A percentile compares a stretch with the other conserved stretches of the same genome.
Evolutionary conservation across 2,797 vertebrate species (phyloP).

Genomic region (Pogonophryne albipinna): DNA sequence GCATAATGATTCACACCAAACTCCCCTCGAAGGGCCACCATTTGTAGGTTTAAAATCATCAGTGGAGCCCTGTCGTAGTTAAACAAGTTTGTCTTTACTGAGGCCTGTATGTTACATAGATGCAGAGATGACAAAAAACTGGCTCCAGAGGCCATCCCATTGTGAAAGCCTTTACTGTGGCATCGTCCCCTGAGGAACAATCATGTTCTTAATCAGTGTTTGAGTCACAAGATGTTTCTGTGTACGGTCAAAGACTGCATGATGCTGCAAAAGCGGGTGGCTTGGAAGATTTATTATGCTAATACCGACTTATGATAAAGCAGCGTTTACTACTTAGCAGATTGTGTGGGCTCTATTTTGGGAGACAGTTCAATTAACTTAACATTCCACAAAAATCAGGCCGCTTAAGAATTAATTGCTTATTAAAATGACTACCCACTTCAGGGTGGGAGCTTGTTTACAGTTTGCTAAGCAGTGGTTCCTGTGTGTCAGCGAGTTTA

Average conservation of each 20-base stretch:
- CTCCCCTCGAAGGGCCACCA: conserved; percentile 77
- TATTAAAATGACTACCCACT: conserved; percentile 78
- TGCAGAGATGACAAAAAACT: conserved; percentile 24
- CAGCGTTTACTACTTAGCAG: conserved; percentile 58
- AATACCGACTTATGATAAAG: conserved; percentile 64
- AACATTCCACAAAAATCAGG: conserved; percentile 73
- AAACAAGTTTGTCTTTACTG: conserved; percentile 61
- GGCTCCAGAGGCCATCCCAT: conserved; percentile 32
- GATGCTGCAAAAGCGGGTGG: conserved; percentile 49
- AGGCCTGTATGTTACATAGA: conserved; percentile 34
- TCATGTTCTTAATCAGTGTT: conserved; percentile 49
- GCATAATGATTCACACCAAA: conserved; percentile 83
- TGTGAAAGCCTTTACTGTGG: conserved; percentile 46
- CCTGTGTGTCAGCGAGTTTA: conserved; percentile 63
- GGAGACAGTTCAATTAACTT: conserved; percentile 78
- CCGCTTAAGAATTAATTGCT: conserved; percentile 80
- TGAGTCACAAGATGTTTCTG: conserved; percentile 49
- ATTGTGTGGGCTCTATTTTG: conserved; percentile 72
- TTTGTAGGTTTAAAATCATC: conserved; percentile 77
- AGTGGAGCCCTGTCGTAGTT: conserved; percentile 59
- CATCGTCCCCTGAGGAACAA: conserved; percentile 51
- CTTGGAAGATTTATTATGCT: conserved; percentile 59
- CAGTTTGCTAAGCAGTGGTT: conserved; percentile 68
- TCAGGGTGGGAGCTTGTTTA: conserved; percentile 76
- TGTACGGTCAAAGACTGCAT: conserved; percentile 43